A percentile compares a stretch with the other conserved stretches of the same genome.
Conservation (phyloP, 2,113 vertebrate genomes). For the Rynchops niger region DNA sequence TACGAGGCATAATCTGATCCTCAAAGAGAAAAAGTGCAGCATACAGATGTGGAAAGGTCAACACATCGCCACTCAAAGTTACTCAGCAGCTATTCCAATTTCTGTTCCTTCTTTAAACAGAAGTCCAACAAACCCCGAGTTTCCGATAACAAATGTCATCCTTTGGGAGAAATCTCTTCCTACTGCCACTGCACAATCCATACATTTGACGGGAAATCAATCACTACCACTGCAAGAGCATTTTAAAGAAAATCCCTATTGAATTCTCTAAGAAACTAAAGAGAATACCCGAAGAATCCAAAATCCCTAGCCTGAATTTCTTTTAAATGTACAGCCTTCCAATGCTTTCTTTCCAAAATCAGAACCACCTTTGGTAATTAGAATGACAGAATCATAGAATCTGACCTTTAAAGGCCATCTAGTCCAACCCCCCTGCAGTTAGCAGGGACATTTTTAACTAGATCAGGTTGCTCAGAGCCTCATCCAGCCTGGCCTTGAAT, state of each 20-base stretch:
- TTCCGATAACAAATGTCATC: slow-evolving; percentile 22
- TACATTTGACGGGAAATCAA: slow-evolving; percentile 57
- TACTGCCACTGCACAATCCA: slow-evolving; percentile 17
- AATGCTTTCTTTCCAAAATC: background rate
- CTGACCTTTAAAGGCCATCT: too few relatives aligned
- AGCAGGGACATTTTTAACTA: too few relatives aligned
- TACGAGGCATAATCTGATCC: background rate
- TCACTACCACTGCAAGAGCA: slow-evolving; percentile 23
- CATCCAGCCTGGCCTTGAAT: too few relatives aligned
- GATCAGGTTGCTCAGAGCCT: too few relatives aligned
- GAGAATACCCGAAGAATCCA: background rate
- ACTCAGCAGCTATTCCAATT: background rate
- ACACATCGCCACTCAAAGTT: background rate
- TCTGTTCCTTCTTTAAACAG: slow-evolving; percentile 14
- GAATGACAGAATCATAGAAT: too few relatives aligned
- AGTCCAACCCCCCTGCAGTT: too few relatives aligned
- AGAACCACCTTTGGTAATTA: background rate
- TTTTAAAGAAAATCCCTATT: slow-evolving; percentile 34
- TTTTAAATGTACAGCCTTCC: background rate
- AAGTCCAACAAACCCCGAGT: background rate
- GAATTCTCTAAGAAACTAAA: background rate
- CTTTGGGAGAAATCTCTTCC: slow-evolving; percentile 26
- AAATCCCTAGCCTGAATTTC: background rate
- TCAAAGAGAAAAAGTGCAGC: background rate
- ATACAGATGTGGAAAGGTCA: background rate